Base-by-base conservation (phyloP, 2,113 vertebrate genomes). In the Perognathus longimembris region DNA sequence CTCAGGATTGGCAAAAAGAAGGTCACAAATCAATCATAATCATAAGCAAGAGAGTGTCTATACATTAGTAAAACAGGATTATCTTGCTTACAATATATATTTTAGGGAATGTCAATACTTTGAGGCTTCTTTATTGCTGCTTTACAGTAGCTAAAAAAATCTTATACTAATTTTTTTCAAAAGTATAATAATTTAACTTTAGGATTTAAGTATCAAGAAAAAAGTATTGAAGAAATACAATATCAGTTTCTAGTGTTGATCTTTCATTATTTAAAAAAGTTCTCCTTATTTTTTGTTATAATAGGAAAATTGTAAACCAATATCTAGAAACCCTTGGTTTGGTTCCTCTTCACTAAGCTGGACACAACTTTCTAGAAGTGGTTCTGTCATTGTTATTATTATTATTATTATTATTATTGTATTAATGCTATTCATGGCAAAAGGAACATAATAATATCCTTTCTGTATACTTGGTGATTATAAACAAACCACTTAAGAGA, bases 151-250 rank as follows among this genome's bases (percentile, higher is more conserved):
- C 32, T 64, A 42, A 59, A 6, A 4, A 32, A 30, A 70, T 77
- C 83, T 54, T 64, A 34, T 36, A 74, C 38, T n/a, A 42, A 12
- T 32, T 57, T 79, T 61, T 45, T 88, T 54, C 30, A 76, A 79
- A 81, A 89, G 20, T 71, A 15, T 5, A 82, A 63, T 70, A 85
- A 32, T 8, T 67, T 83, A 83, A 64, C n/a, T 34, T 83, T 57
- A 70, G 59, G 1, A 71, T 63, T 89, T 30, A 79, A 87, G 61
- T 82, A 2, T 59, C 28, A 87, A 84, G 24, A 93, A 96, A 74
- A 22, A 3, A 5, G 67, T 74, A 59, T 59, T 78, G 30, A 92
- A 26, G 40, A 42, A 57, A 67, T 9, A 26, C 83, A 88, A 73
- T 54, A 73, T 5, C n/a, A 73, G 21, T 11, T 74, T 86, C 12